Conservation (phyloP, 30 jellyfish, hydroid and myxozoan species). For the Aurelia sp. region DNA sequence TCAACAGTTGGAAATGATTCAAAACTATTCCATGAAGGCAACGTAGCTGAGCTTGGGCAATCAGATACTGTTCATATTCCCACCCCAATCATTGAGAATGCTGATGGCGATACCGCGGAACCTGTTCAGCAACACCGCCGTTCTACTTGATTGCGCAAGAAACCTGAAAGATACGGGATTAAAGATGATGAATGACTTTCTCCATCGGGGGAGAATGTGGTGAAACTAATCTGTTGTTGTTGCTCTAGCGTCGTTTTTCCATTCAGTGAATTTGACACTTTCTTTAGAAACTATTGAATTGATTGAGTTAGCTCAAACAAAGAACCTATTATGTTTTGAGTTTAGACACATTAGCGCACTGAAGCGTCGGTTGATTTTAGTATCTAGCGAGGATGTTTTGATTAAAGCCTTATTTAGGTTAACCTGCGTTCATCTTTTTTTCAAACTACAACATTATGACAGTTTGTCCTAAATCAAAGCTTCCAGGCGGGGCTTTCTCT, state of each 20-base stretch:
- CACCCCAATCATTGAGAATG: too few species aligned
- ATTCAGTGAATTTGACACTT: neutral
- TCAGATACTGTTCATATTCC: too few species aligned
- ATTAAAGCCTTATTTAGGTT: neutral
- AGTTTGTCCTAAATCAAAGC: too few species aligned
- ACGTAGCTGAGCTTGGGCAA: too few species aligned
- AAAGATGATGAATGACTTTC: too few species aligned
- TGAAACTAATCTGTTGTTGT: neutral
- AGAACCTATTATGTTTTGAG: too few species aligned
- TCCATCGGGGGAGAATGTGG: too few species aligned
- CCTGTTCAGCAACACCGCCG: too few species aligned
- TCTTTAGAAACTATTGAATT: neutral
- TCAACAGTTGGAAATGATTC: too few species aligned
- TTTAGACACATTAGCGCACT: slow-evolving; percentile 1
- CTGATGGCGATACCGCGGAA: neutral
- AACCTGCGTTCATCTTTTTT: neutral
- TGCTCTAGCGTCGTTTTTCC: neutral
- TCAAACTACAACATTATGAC: neutral
- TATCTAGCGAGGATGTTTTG: slow-evolving; percentile 7
- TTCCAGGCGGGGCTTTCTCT: too few species aligned
- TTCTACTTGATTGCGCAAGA: neutral
- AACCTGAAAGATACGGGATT: slow-evolving; percentile 1
- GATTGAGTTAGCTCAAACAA: too few species aligned
- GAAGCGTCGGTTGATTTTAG: neutral
- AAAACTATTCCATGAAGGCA: too few species aligned